phyloP scores from a whole-genome alignment of 37 sponge, comb jelly and placozoan genomes.

The Cliona cf. orientalis region DNA sequence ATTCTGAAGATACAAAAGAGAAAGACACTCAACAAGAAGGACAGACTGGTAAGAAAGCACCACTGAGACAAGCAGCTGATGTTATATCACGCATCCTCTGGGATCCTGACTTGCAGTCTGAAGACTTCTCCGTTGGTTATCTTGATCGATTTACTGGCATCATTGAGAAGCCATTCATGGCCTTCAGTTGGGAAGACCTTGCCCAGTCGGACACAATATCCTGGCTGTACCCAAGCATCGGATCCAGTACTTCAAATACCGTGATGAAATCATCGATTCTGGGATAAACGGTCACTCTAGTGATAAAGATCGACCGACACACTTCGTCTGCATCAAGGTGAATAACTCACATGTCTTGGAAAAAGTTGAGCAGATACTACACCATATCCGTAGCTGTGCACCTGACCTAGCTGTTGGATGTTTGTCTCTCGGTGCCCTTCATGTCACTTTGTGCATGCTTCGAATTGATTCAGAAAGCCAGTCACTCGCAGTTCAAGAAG shows the following conservation, averaged over 20 bases:
- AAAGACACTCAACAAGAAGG: background rate
- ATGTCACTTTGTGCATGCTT: slow-evolving; percentile 87
- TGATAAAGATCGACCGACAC: slow-evolving; percentile 70
- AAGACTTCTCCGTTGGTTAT: slow-evolving; percentile 85
- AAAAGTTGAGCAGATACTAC: slow-evolving; percentile 54
- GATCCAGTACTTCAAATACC: slow-evolving; percentile 97
- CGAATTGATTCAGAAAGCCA: slow-evolving; percentile 64
- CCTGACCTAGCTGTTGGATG: slow-evolving; percentile 74
- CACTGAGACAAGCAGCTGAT: slow-evolving; percentile 84
- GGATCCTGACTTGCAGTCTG: slow-evolving; percentile 84
- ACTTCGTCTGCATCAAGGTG: slow-evolving; percentile 81
- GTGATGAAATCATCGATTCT: slow-evolving; percentile 89
- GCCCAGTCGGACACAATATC: slow-evolving; percentile 87
- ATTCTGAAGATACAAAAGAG: no score
- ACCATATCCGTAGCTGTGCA: slow-evolving; percentile 33
- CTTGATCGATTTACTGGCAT: slow-evolving; percentile 95
- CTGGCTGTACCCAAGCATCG: slow-evolving; percentile 96
- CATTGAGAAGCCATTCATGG: slow-evolving; percentile 89
- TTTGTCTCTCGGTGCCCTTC: slow-evolving; percentile 64
- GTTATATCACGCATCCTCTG: slow-evolving; percentile 91
- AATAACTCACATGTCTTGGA: slow-evolving; percentile 45
- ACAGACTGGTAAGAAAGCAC: slow-evolving; percentile 63
- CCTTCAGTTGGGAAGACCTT: slow-evolving; percentile 96
- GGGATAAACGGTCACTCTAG: slow-evolving; percentile 91
- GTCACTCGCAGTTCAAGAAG: slow-evolving; percentile 44